These are phyloP conservation scores for Notodonta ziczac DNA, from an alignment of 2,888 invertebrate species.

Conservation along the genomic window DNA sequence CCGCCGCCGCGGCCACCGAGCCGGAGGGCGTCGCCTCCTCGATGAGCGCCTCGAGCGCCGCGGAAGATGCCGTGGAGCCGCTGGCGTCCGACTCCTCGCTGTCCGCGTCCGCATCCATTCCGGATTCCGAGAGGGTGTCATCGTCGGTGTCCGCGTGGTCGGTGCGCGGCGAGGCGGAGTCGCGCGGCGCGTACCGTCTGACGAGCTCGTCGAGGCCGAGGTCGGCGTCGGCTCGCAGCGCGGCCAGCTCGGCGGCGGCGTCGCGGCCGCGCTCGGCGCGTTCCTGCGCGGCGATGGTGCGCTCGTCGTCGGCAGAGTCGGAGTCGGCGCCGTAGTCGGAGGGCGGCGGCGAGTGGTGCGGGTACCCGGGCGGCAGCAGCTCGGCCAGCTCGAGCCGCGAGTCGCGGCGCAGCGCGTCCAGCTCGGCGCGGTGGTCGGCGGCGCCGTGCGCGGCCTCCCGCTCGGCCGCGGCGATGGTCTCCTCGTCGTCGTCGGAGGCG, in stretches of 20 bases:
- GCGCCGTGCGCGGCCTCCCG: slow-evolving; percentile 85
- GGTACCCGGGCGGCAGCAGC: slow-evolving; percentile 93
- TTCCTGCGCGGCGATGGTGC: slow-evolving; percentile 73
- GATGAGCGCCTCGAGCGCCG: slow-evolving; percentile 50
- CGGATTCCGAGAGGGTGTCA: slow-evolving; percentile 7
- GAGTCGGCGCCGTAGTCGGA: slow-evolving; percentile 90
- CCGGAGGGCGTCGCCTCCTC: slow-evolving; percentile 30
- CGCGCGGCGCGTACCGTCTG: slow-evolving; percentile 89
- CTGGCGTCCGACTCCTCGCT: slow-evolving; percentile 41
- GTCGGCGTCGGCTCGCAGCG: slow-evolving; percentile 91
- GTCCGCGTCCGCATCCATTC: slow-evolving; percentile 44
- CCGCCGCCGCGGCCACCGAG: slow-evolving; percentile 62
- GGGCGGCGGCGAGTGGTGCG: slow-evolving; percentile 86
- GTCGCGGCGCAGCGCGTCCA: slow-evolving; percentile 94
- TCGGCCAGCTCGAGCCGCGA: slow-evolving; percentile 95
- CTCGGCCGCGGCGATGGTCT: slow-evolving; percentile 95
- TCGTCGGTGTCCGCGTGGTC: too few species aligned
- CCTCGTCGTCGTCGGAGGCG: slow-evolving; percentile 94
- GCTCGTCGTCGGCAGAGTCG: slow-evolving; percentile 87
- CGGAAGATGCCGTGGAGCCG: slow-evolving; percentile 50
- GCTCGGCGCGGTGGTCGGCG: slow-evolving; percentile 87
- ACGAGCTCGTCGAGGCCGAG: slow-evolving; percentile 92
- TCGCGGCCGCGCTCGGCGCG: slow-evolving; percentile 87
- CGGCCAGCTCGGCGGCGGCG: slow-evolving; percentile 88
- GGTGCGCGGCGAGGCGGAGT: slow-evolving; percentile 88